A percentile compares a stretch with the other conserved stretches of the same genome.
Conservation (phyloP, 2,113 vertebrate genomes). For the Corythaixoides concolor region DNA sequence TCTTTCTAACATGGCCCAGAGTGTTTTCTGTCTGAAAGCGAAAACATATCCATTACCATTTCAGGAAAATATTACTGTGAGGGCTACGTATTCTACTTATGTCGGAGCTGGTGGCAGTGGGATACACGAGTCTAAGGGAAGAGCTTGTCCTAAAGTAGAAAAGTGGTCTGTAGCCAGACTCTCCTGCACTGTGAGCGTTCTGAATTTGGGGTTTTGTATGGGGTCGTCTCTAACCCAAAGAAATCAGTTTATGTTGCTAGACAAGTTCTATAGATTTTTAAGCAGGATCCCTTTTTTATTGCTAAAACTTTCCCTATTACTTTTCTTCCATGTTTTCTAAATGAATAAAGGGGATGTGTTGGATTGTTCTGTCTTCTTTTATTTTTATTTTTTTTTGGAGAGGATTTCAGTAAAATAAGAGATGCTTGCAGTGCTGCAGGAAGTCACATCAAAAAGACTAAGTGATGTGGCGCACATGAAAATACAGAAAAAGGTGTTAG, state of each 20-base stretch:
- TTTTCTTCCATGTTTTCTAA: constrained; percentile 51
- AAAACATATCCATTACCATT: constrained; percentile 37
- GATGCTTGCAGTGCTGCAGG: constrained; percentile 5
- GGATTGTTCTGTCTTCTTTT: constrained; percentile 40
- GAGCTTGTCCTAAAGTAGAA: constrained; percentile 37
- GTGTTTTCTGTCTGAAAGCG: constrained; percentile 45
- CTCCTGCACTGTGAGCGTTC: constrained; percentile 57
- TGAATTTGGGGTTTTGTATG: constrained; percentile 56
- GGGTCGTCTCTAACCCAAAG: constrained; percentile 64
- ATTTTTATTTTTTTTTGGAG: not conserved
- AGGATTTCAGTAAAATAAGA: not conserved
- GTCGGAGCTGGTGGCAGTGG: not conserved
- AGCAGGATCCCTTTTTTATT: constrained; percentile 60
- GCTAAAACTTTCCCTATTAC: constrained; percentile 37
- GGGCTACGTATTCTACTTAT: constrained; percentile 16
- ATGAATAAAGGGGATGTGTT: constrained; percentile 59
- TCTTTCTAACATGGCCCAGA: not conserved
- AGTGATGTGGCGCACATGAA: not conserved
- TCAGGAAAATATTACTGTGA: constrained; percentile 53
- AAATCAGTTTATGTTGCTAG: constrained; percentile 60
- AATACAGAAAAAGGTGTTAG: not conserved
- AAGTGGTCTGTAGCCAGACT: constrained; percentile 60
- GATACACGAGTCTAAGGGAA: not conserved
- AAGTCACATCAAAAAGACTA: not conserved
- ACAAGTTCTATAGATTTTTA: constrained; percentile 51